These are phyloP conservation scores for Rhingia campestris DNA, from an alignment of 2,888 invertebrate genomes.

Conservation along the genomic window DNA sequence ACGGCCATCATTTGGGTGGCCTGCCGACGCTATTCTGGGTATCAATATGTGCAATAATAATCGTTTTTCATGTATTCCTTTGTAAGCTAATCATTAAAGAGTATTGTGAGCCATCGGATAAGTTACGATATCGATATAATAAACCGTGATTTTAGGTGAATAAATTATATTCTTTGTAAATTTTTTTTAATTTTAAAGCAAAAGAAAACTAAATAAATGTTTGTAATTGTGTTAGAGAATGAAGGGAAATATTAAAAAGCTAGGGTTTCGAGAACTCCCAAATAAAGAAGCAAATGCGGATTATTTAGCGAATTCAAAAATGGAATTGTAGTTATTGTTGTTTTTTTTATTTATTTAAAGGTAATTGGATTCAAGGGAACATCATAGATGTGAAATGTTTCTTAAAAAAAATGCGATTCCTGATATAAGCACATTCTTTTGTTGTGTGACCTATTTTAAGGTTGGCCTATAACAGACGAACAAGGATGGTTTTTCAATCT, in stretches of 20 bases:
- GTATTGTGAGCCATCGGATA: constrained; percentile 90
- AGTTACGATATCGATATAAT: constrained; percentile 87
- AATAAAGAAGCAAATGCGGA: constrained; percentile 15
- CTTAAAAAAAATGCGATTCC: too few relatives aligned
- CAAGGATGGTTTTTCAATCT: too few relatives aligned
- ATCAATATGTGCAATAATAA: constrained; percentile 92
- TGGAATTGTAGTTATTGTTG: not conserved
- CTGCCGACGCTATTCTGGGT: constrained; percentile 96
- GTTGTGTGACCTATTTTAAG: too few relatives aligned
- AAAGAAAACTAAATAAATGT: constrained; percentile 65
- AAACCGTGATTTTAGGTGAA: constrained; percentile 85
- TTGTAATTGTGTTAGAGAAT: constrained; percentile 63
- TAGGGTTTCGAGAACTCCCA: constrained; percentile 32
- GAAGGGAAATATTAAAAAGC: constrained; percentile 10
- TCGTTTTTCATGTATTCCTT: constrained; percentile 95
- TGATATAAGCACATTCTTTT: too few relatives aligned
- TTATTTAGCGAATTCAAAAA: not conserved
- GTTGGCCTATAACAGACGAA: too few relatives aligned
- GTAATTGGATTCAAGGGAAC: too few relatives aligned
- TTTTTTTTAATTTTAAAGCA: constrained; percentile 53
- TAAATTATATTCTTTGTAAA: constrained; percentile 58
- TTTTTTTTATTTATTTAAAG: too few relatives aligned
- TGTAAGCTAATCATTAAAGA: constrained; percentile 96
- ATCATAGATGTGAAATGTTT: too few relatives aligned
- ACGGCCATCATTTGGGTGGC: constrained; percentile 94